A percentile compares a stretch with the other conserved stretches of the same genome.
phyloP scores from a whole-genome alignment of 1,140 invertebrate species.

The Tachypleus tridentatus region DNA sequence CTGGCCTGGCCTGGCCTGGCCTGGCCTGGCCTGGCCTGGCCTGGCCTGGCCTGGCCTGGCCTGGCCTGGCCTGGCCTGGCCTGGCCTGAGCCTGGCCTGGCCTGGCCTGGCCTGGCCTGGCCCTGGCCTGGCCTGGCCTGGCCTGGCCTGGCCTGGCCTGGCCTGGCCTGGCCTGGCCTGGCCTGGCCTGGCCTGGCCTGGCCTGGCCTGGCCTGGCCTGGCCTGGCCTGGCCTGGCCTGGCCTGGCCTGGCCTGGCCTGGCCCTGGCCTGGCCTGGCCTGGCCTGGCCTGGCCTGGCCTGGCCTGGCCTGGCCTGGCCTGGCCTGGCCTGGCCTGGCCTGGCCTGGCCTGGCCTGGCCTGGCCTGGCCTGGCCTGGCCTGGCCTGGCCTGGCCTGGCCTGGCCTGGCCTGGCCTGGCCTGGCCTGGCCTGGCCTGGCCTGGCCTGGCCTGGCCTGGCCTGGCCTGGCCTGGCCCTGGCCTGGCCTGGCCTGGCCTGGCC shows the following conservation, averaged over 20 bases:
- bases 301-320: constrained; percentile 22
- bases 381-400: constrained; percentile 21
- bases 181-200: constrained; percentile 24
- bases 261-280: too few species aligned
- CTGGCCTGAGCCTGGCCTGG: constrained; percentile 20
- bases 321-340: constrained; percentile 24
- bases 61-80: constrained; percentile 17
- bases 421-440: constrained; percentile 19
- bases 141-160: constrained; percentile 24
- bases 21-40: constrained; percentile 24
- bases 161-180: constrained; percentile 26
- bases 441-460: constrained; percentile 23
- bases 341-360: constrained; percentile 22
- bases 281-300: constrained; percentile 17
- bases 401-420: constrained; percentile 22
- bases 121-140: constrained; percentile 23
- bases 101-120: constrained; percentile 28
- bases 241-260: constrained; percentile 17
- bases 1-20: constrained; percentile 23
- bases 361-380: constrained; percentile 26
- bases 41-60: constrained; percentile 21
- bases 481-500: constrained; percentile 24
- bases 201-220: constrained; percentile 23
- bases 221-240: constrained; percentile 25
- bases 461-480: too few species aligned